Evolutionary conservation across 2,113 vertebrate species (phyloP).

Genomic region (Picathartes gymnocephalus): DNA sequence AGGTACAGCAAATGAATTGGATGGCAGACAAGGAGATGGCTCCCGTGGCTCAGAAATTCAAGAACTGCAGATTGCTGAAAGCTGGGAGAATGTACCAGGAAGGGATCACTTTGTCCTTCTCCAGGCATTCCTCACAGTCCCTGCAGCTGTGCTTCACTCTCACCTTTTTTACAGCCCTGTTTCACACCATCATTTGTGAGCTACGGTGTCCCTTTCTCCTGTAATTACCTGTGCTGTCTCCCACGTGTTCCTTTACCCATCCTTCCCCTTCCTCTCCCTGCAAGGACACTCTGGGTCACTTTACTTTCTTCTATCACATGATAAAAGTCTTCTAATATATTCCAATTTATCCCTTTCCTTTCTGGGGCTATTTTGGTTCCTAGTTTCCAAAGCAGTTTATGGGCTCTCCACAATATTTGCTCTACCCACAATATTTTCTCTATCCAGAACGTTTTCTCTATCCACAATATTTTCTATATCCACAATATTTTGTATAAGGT

Average conservation of each 20-base stretch:
- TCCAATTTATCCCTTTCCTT: background rate
- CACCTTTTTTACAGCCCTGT: background rate
- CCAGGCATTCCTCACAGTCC: background rate
- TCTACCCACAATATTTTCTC: background rate
- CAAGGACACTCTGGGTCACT: background rate
- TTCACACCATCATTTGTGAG: background rate
- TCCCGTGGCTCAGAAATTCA: background rate
- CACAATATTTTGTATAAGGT: background rate
- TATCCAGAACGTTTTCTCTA: no score
- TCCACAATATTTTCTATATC: background rate
- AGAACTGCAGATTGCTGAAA: background rate
- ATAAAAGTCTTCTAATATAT: background rate
- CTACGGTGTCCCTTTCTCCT: background rate
- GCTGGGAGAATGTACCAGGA: background rate
- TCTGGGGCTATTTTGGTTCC: background rate
- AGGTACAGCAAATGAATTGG: background rate
- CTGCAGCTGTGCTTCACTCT: background rate
- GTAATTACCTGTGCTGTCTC: background rate
- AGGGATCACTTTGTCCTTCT: background rate
- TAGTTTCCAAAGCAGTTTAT: background rate
- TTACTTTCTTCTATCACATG: background rate
- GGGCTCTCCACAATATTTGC: background rate
- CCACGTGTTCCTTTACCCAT: background rate
- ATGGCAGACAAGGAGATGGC: accelerated
- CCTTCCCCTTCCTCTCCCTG: background rate